Evolutionary conservation across 2,113 vertebrate species (phyloP), one percentile per base, ranked within the genome.

Genomic region (Ardeotis arabs): DNA sequence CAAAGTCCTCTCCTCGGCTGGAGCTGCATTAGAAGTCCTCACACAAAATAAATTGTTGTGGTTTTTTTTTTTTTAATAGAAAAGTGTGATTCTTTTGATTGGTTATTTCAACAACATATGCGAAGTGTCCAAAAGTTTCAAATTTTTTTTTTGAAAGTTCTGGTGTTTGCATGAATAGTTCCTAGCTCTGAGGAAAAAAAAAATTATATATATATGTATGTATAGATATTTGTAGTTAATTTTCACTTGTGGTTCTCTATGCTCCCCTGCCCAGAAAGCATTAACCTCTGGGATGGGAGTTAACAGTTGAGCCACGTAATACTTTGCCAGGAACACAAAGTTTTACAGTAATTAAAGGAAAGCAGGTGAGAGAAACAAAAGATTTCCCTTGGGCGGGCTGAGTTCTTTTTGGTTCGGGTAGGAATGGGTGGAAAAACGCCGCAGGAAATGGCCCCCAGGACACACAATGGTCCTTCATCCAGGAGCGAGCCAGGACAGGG

Each of bases 1-100:
- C 73, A 69, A 94, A 96, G 97, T 98, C 94, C 96, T 96, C 79
- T 70, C 95, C 96, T 76, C 0, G 19, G 76, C 35, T 33, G 96
- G 94, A 96, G 97, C 88, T 49, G 97, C 93, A 90, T 96, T 96
- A 84, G 89, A 97, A 96, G 93, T 97, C 96, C 96, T 97, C 90
- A 73, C 78, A 94, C 76, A 84, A 93, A 95, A 95, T 97, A 93
- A 96, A 91, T 59, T 53, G 95, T 62, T 12, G 37, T 60, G 19
- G 17, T 37, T 31, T 41, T 83, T 35, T 73, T 70, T 76, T 83
- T 92, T 82, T 72, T 20, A 85, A 89, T 90, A 95, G 81, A 95
- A 97, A 97, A 95, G 86, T 91, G 95, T 95, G 95, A 74, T 94
- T 96, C 89, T 89, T 93, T 92, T 93, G 89, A 94, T 45, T 62